A percentile compares a stretch with the other conserved stretches of the same genome.
Evolutionary conservation across 2,888 invertebrate species (phyloP).

Genomic region (Torymus tubicola): DNA sequence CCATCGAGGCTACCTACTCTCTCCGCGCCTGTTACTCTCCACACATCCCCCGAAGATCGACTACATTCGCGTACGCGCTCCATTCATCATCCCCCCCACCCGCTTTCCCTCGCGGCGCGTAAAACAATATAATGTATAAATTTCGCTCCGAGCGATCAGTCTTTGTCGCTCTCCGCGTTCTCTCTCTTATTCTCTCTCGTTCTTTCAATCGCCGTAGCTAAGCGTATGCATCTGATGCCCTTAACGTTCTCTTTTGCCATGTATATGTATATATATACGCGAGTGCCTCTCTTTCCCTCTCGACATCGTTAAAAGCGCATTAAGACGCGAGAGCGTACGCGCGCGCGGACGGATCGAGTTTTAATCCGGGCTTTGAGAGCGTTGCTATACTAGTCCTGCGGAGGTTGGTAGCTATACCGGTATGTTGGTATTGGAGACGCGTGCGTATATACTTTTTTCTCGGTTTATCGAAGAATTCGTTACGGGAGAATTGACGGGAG

Average conservation of each 20-base stretch:
- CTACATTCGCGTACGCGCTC: background rate
- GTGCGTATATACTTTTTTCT: no score
- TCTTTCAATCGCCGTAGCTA: background rate
- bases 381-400: no score
- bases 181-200: background rate
- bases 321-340: background rate
- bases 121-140: conserved; percentile 44
- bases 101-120: background rate
- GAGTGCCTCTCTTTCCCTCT: background rate
- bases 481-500: no score
- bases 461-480: no score
- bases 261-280: no score
- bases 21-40: no score
- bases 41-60: background rate
- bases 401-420: no score
- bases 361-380: no score
- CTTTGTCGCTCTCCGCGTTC: conserved; percentile 3
- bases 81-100: conserved; percentile 18
- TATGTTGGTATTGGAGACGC: no score
- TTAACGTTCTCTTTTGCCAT: background rate
- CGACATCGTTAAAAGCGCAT: conserved; percentile 33
- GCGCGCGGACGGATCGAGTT: no score
- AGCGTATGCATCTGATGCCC: background rate
- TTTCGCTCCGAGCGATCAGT: conserved; percentile 24
- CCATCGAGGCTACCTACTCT: no score